Conservation (phyloP, 2,113 vertebrate genomes). For the Corythornis cristatus region DNA sequence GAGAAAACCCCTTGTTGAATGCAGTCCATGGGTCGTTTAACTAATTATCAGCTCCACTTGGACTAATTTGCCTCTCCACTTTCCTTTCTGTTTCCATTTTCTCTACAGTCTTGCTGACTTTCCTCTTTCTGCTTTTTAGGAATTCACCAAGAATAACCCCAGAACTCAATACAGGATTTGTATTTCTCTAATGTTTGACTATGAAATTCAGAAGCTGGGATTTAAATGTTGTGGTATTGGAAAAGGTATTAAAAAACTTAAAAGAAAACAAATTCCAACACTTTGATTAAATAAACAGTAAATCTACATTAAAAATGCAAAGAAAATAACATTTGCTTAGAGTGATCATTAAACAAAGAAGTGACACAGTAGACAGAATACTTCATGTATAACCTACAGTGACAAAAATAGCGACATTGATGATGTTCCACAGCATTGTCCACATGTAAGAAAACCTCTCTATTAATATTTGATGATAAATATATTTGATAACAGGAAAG, state of each 20-base stretch:
- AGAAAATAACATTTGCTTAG: background rate
- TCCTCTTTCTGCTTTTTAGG: background rate
- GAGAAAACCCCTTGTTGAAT: background rate
- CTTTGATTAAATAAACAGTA: background rate
- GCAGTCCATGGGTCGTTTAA: background rate
- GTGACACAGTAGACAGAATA: background rate
- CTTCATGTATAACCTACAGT: background rate
- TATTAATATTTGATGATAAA: conserved; percentile 74
- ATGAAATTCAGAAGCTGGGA: background rate
- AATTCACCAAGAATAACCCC: background rate
- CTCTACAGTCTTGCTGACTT: background rate
- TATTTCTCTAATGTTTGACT: background rate
- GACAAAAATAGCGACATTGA: background rate
- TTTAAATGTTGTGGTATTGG: background rate
- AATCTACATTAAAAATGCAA: background rate
- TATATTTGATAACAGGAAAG: conserved; percentile 69
- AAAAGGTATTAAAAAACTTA: background rate
- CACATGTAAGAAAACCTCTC: background rate
- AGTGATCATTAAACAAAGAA: background rate
- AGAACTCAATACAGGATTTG: background rate
- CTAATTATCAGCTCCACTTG: background rate
- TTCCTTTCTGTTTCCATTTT: background rate
- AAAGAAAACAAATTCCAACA: background rate
- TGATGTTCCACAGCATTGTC: background rate
- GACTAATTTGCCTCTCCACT: background rate